phyloP scores from a whole-genome alignment of 2,113 vertebrate species.

The Alethe diademata region DNA sequence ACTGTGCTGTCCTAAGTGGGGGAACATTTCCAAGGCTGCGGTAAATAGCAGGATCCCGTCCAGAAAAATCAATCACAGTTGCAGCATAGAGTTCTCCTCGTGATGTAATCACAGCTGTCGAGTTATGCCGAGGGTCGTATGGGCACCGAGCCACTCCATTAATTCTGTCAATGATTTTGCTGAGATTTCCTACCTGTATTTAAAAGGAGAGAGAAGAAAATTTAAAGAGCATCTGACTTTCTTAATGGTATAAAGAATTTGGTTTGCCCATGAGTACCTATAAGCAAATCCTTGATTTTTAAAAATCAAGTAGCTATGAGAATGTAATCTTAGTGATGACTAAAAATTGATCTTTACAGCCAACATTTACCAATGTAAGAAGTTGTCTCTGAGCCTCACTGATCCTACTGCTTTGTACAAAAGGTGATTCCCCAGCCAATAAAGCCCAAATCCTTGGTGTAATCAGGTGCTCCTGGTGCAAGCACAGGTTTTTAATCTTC shows the following conservation, averaged over 20 bases:
- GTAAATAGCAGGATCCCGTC: conserved; percentile 96
- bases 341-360: conserved; percentile 3
- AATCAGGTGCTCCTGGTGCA: neutral
- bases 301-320: neutral
- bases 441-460: neutral
- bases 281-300: neutral
- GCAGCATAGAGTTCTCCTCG: conserved; percentile 95
- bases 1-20: conserved; percentile 93
- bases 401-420: neutral
- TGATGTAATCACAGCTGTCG: conserved; percentile 94
- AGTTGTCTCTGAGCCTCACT: neutral
- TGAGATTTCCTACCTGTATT: conserved; percentile 92
- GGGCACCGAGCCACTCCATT: conserved; percentile 97
- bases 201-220: conserved; percentile 10
- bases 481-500: neutral
- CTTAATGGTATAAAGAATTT: neutral
- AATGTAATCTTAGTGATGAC: neutral
- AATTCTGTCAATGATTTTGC: conserved; percentile 88
- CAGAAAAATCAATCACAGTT: conserved; percentile 98
- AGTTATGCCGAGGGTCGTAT: conserved; percentile 96
- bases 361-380: neutral
- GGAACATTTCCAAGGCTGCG: conserved; percentile 94
- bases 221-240: neutral
- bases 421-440: neutral
- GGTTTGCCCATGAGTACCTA: neutral